These are phyloP conservation scores for Psophia crepitans DNA, from an alignment of 2,113 vertebrate genomes.

Conservation along the genomic window DNA sequence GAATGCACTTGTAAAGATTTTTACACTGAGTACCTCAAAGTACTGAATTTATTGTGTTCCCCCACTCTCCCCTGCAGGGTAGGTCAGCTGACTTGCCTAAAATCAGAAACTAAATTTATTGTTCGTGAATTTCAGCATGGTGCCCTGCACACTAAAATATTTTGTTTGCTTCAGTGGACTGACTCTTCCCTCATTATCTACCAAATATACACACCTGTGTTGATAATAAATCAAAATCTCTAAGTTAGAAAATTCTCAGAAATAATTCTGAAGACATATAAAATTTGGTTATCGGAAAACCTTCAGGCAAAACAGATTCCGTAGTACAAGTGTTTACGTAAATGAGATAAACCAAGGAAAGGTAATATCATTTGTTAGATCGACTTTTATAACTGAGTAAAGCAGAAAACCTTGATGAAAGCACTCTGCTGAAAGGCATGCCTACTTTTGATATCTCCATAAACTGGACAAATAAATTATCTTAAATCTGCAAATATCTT, in stretches of 20 bases:
- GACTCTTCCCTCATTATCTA: background rate
- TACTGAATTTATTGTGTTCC: background rate
- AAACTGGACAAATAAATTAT: background rate
- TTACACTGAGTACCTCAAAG: background rate
- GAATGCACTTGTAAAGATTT: background rate
- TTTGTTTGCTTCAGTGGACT: background rate
- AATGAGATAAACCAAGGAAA: background rate
- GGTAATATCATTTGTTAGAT: background rate
- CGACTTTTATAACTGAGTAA: background rate
- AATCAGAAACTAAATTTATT: background rate
- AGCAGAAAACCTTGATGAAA: background rate
- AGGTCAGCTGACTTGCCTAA: background rate
- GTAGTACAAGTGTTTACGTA: background rate
- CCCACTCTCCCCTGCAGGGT: background rate
- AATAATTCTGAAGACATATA: background rate
- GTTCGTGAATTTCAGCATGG: background rate
- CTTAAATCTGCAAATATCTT: background rate
- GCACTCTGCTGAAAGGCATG: background rate
- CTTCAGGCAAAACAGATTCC: background rate
- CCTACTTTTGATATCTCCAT: background rate
- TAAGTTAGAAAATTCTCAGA: background rate
- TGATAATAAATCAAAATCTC: background rate
- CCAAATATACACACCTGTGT: background rate
- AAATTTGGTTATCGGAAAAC: background rate
- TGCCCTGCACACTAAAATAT: background rate